Evolutionary conservation across 2,113 vertebrate species (phyloP).

Genomic region (Chascanopsetta lugubris): DNA sequence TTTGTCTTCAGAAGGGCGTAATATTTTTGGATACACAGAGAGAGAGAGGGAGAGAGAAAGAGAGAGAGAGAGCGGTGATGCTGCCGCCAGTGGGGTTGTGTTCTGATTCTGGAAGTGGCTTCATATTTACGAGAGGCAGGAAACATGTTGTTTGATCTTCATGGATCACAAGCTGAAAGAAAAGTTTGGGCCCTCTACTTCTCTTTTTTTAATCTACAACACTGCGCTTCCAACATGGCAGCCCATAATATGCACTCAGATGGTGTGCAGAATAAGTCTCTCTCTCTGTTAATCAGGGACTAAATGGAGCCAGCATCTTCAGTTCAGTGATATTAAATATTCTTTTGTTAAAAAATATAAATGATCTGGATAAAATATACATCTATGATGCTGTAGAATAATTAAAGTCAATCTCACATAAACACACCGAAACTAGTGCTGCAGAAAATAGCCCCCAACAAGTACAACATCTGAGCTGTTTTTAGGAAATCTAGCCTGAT

Average conservation of each 20-base stretch:
- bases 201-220: background rate
- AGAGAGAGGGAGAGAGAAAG: too few species aligned
- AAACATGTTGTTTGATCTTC: slow-evolving; percentile 24
- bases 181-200: slow-evolving; percentile 5
- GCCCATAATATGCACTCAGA: background rate
- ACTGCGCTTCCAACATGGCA: background rate
- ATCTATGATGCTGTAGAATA: background rate
- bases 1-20: slow-evolving; percentile 38
- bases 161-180: background rate
- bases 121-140: slow-evolving; percentile 28
- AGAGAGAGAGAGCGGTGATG: background rate
- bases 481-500: background rate
- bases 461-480: background rate
- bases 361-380: background rate
- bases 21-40: slow-evolving; percentile 63
- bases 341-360: background rate
- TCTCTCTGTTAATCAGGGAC: background rate
- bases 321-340: background rate
- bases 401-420: background rate
- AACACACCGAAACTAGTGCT: background rate
- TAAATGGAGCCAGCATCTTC: background rate
- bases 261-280: background rate
- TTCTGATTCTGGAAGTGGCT: slow-evolving; percentile 37
- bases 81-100: slow-evolving; percentile 45
- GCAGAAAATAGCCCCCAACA: background rate